phyloP scores from a whole-genome alignment of 53 echinoderm and acorn worm genomes.

The Mesocentrotus franciscanus region DNA sequence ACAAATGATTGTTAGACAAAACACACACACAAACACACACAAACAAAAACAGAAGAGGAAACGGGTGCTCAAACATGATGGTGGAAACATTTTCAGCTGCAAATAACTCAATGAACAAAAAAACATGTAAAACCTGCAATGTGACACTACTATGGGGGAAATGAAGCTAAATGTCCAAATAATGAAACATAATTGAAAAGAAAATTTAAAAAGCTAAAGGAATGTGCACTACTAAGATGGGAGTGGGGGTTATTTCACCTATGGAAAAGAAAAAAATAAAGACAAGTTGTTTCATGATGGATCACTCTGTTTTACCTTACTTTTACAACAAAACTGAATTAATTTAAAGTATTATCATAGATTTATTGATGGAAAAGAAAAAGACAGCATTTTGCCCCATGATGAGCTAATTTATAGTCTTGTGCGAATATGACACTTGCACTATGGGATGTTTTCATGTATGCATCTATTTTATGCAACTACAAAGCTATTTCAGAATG shows the following conservation, averaged over 20 bases:
- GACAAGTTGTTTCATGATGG: constrained; percentile 10
- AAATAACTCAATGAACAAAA: constrained; percentile 52
- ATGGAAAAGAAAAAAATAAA: constrained; percentile 77
- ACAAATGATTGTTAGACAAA: constrained; percentile 22
- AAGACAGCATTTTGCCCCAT: neutral
- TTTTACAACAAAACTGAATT: neutral
- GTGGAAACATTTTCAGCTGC: constrained; percentile 34
- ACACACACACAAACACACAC: constrained; percentile 45
- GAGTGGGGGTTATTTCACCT: constrained; percentile 80
- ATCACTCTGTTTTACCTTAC: neutral
- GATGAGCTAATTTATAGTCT: neutral
- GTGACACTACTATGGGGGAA: neutral
- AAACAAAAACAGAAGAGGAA: constrained; percentile 48
- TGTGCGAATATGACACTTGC: neutral
- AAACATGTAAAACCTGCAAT: neutral
- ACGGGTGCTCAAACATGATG: neutral
- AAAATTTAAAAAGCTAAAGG: constrained; percentile 46
- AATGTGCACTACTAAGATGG: constrained; percentile 69
- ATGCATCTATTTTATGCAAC: neutral
- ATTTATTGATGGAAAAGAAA: neutral
- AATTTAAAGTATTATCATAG: neutral
- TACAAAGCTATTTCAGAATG: neutral
- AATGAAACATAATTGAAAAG: constrained; percentile 20
- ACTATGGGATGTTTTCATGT: neutral
- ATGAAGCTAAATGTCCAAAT: constrained; percentile 25